Conservation (phyloP, 2,113 vertebrate genomes). For the Litocranius walleri region DNA sequence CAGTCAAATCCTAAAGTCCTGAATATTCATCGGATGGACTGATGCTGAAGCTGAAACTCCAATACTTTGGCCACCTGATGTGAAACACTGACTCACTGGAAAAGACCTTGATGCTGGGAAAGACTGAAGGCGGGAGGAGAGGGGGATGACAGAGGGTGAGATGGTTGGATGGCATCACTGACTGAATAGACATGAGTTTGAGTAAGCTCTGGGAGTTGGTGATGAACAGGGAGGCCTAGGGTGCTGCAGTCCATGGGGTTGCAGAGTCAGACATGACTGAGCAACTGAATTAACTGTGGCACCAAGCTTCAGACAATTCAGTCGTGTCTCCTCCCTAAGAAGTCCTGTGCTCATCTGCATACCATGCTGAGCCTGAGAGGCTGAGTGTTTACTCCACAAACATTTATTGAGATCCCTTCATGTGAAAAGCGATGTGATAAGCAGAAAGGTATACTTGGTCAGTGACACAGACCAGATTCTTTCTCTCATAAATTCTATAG, state of each 20-base stretch:
- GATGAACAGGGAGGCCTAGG: not conserved
- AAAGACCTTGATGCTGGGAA: not conserved
- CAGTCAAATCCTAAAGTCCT: not conserved
- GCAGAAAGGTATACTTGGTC: not conserved
- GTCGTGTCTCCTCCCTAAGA: not conserved
- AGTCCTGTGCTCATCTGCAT: not conserved
- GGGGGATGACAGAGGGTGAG: not conserved
- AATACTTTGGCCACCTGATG: not conserved
- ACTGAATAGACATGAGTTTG: not conserved
- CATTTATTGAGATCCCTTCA: not conserved
- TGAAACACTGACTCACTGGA: not conserved
- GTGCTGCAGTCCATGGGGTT: not conserved
- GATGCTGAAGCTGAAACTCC: not conserved
- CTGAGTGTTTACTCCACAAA: not conserved
- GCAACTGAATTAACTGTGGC: not conserved
- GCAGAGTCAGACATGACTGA: not conserved
- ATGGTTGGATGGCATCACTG: rapidly evolving
- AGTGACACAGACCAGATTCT: not conserved
- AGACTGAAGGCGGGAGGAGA: not conserved
- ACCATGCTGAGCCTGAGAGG: not conserved
- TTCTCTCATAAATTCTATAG: not conserved
- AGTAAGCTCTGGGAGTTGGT: not conserved
- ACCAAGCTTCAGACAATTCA: not conserved
- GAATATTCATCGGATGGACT: not conserved
- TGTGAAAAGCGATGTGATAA: not conserved